Evolutionary conservation across 1,140 invertebrate species (phyloP).

Genomic region (Elymnias hypermnestra): DNA sequence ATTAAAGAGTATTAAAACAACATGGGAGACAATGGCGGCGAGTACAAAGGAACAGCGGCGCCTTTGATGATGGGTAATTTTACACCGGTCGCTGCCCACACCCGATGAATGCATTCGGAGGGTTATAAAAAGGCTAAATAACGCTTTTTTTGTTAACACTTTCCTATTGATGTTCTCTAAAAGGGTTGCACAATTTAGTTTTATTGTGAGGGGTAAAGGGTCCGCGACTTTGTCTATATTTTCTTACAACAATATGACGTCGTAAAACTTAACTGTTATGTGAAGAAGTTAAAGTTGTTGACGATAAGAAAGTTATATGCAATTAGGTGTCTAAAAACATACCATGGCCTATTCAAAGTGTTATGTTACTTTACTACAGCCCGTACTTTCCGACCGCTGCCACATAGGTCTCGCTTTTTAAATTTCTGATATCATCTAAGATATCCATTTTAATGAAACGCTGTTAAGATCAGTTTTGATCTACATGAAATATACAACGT

Average conservation of each 20-base stretch:
- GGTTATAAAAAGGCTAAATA: conserved; percentile 3
- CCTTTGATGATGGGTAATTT: conserved; percentile 57
- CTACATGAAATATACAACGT: no score
- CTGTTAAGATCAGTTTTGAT: no score
- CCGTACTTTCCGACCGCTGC: no score
- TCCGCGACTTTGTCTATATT: not conserved
- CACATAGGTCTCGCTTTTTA: no score
- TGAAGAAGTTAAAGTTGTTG: no score
- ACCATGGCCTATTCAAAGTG: no score
- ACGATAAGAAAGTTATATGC: no score
- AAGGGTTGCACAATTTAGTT: not conserved
- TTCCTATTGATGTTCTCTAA: conserved; percentile 1
- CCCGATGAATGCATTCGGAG: conserved; percentile 12
- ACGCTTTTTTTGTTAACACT: conserved; percentile 5
- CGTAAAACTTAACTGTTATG: no score
- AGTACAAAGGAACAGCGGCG: conserved; percentile 45
- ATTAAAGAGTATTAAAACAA: conserved; percentile 65
- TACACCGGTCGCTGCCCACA: conserved; percentile 36
- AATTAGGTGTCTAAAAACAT: no score
- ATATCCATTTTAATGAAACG: no score
- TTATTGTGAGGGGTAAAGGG: not conserved
- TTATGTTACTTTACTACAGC: no score
- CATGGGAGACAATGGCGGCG: conserved; percentile 65
- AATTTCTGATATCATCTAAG: no score
- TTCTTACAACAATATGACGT: not conserved